Evolutionary conservation across 2,888 invertebrate genomes (phyloP), one percentile per base, ranked within the genome.

Genomic region (Drosophila heteroneura): DNA sequence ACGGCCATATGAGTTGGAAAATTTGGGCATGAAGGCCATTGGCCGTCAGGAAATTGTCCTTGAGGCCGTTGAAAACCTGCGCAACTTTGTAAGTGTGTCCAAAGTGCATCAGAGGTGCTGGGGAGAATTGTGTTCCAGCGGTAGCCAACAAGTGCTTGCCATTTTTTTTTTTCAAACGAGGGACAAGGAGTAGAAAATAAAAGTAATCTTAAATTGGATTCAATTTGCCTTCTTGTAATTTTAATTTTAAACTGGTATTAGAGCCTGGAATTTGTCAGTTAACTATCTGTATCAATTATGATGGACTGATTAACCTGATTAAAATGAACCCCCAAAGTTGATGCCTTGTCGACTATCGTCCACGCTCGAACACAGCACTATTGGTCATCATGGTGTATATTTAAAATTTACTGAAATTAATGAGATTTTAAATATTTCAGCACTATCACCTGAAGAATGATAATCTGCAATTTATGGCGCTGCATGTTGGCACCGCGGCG

Each of bases 31-130:
- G 91, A 94, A 94, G 74, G 96, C 97, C 92, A 95, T 99, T 76
- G 99, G 99, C 14, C 98, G 99, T 93, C 98, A 99, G 93, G 98
- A 98, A 93, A 95, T 98, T 63, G 96, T 99, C 76, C 94, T 99
- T 54, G 98, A 98, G 93, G 98, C 98, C 59, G 97, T 99, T 19
- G 98, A 98, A 89, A 96, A 98, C 85, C 95, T 99, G 56, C 94
- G 97, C 84, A 97, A 97, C 94, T 97, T 98, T 94, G 97, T 97
- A 94, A 95, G 96, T 85, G 2, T 41, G 16, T 26, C 1, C 22
- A 16, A 10, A 35, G 3, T 52, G n/a, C 14, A 47, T 9, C 16
- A 26, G 16, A 26, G 7, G 12, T 52, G 26, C 30, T 53, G 22
- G n/a, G 30, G 19, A 12, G 14, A 39, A 26, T 52, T 10, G 6